phyloP scores from a whole-genome alignment of 2,888 invertebrate genomes.

The Junonia oenone region DNA sequence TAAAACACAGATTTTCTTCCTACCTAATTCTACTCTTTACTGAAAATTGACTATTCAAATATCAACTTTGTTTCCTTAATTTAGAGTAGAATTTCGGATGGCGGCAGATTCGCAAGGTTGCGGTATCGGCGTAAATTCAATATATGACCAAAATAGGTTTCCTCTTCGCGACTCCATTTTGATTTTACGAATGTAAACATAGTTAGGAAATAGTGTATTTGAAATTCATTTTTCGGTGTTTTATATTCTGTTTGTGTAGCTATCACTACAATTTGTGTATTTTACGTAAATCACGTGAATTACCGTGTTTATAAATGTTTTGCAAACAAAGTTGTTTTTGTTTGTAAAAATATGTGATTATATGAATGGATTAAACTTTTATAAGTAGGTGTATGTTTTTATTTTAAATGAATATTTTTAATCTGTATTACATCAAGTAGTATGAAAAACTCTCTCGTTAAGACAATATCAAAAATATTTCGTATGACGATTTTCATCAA shows the following conservation, averaged over 20 bases:
- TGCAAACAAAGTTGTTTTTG: too few relatives aligned
- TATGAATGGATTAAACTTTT: too few relatives aligned
- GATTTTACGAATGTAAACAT: slow-evolving; percentile 30
- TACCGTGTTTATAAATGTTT: neutral
- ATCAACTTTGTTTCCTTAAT: neutral
- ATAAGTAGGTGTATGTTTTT: too few relatives aligned
- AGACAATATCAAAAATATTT: too few relatives aligned
- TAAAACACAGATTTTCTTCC: slow-evolving; percentile 18
- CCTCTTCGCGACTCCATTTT: slow-evolving; percentile 31
- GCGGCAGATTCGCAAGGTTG: slow-evolving; percentile 20
- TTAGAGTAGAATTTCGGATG: slow-evolving; percentile 9
- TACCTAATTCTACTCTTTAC: slow-evolving; percentile 2
- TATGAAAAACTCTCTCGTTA: too few relatives aligned
- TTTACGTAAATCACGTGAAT: neutral
- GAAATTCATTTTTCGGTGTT: slow-evolving; percentile 2
- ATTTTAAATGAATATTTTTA: too few relatives aligned
- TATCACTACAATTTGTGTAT: neutral
- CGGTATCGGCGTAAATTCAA: slow-evolving; percentile 37
- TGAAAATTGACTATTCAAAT: neutral
- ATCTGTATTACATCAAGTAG: too few relatives aligned
- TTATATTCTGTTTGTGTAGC: neutral
- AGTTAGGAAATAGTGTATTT: slow-evolving; percentile 25
- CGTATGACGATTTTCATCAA: too few relatives aligned
- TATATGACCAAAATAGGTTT: slow-evolving; percentile 35
- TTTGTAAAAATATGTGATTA: too few relatives aligned